Percentiles rank a stretch among this genome's conserved stretches.
These are phyloP conservation scores for Cephus runcator DNA, from an alignment of 2,888 invertebrate species.

Conservation along the genomic window DNA sequence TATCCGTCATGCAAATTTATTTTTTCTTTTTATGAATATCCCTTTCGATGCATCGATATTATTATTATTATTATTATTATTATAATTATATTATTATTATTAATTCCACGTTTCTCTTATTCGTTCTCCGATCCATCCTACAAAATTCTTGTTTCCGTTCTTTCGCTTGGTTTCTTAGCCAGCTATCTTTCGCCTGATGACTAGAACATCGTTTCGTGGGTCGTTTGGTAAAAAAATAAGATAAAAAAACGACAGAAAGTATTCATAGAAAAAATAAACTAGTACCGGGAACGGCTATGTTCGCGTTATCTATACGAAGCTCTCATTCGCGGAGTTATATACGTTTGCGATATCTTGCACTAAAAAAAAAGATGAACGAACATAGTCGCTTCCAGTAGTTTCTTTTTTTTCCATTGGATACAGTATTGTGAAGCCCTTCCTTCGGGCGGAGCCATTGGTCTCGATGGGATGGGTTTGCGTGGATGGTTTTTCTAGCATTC, in stretches of 20 bases:
- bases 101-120: conserved; percentile 20
- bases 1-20: conserved; percentile 46
- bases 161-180: conserved; percentile 22
- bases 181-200: conserved; percentile 40
- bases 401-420: conserved; percentile 6
- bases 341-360: neutral
- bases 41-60: neutral
- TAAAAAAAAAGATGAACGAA: neutral
- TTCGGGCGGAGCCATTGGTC: conserved; percentile 56
- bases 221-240: conserved; percentile 63
- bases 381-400: neutral
- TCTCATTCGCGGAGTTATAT: neutral
- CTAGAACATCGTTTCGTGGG: conserved; percentile 59
- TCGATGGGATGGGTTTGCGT: conserved; percentile 38
- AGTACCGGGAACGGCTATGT: conserved; percentile 10
- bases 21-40: conserved; percentile 19
- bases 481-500: neutral
- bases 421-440: conserved; percentile 17
- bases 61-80: too few relatives aligned
- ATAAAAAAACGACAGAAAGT: conserved; percentile 47
- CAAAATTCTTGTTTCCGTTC: conserved; percentile 13
- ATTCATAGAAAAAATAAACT: conserved; percentile 55
- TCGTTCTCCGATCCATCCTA: conserved; percentile 7
- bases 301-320: neutral
- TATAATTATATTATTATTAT: neutral